Conservation (phyloP, 2,888 invertebrate genomes). For the Parthenolecanium corni region DNA sequence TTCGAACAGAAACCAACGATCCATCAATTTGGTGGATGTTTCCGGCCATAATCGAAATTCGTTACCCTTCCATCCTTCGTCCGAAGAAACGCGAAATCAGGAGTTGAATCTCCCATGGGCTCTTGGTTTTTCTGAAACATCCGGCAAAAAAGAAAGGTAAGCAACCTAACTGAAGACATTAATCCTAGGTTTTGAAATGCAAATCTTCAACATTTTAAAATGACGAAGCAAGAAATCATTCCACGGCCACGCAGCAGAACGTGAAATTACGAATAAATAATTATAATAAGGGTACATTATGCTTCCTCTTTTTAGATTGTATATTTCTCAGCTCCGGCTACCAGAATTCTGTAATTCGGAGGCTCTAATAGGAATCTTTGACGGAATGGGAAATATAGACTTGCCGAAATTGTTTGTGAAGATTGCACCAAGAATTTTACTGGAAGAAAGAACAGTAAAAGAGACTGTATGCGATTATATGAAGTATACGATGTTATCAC, state of each 20-base stretch:
- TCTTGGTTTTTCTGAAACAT: constrained; percentile 73
- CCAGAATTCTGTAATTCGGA: constrained; percentile 68
- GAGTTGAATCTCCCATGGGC: constrained; percentile 55
- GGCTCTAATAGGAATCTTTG: constrained; percentile 72
- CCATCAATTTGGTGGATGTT: constrained; percentile 72
- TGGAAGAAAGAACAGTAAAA: constrained; percentile 68
- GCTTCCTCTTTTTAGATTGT: constrained; percentile 43
- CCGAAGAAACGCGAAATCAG: constrained; percentile 36
- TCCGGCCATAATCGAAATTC: constrained; percentile 63
- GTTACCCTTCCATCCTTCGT: constrained; percentile 46
- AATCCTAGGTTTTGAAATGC: too few species aligned
- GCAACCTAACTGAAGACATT: too few species aligned
- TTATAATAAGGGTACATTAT: too few species aligned
- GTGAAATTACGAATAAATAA: background rate
- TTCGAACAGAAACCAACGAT: constrained; percentile 40
- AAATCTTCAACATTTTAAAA: too few species aligned
- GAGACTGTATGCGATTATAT: constrained; percentile 70
- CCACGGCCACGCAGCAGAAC: too few species aligned
- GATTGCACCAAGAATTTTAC: constrained; percentile 62
- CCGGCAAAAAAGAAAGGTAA: constrained; percentile 54
- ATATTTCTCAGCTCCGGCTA: constrained; percentile 63
- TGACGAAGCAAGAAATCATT: too few species aligned
- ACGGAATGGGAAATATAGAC: constrained; percentile 60
- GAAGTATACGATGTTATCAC: constrained; percentile 70
- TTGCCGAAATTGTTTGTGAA: constrained; percentile 59